Evolutionary conservation across 2,797 vertebrate species (phyloP), one percentile per base, ranked within the genome.

Genomic region (Halcyon smyrnensis): DNA sequence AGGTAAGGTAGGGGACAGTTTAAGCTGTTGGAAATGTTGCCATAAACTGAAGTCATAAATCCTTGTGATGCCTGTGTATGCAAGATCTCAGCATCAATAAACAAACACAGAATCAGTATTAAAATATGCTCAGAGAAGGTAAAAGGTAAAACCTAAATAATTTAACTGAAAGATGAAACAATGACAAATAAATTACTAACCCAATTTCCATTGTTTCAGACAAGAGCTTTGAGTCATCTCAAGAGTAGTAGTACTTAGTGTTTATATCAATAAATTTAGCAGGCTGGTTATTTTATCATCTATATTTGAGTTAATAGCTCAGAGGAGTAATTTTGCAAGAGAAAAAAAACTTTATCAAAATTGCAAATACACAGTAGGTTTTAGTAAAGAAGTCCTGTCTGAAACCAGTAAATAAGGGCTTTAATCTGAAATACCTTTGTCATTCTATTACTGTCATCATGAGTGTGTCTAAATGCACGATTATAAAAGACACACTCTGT

Each of bases 41-140:
- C 63, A 86, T 67, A 91, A 95, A 91, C 17, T 65, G 54, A 75
- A 95, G 36, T 11, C 16, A 77, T 76, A 84, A 92, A 78, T 81
- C 54, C 64, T 84, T 69, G 15, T 70, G 84, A 95, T 89, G 51
- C 6, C 15, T 79, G 13, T 46, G 16, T 57, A 76, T 39, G 30
- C 27, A 86, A 89, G n/a, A 79, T 19, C 48, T 64, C 57, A 90
- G 24, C 30, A 81, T 45, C 41, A 54, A 59, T 73, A 90, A 70
- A 74, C 4, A 81, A 67, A 36, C 45, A 83, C 4, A 91, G 25
- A 91, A 92, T 53, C 36, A n/a, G 21, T 81, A 91, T 45, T 89
- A 90, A 92, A 90, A 74, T 78, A 77, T 12, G 45, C 17, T 83
- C 12, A 56, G 56, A 91, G 54, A 91, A 76, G 48, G 37, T 54